Percentiles rank a stretch among this genome's conserved stretches.
Evolutionary conservation across 2,888 invertebrate species (phyloP).

Genomic region (Antheraea yamamai): DNA sequence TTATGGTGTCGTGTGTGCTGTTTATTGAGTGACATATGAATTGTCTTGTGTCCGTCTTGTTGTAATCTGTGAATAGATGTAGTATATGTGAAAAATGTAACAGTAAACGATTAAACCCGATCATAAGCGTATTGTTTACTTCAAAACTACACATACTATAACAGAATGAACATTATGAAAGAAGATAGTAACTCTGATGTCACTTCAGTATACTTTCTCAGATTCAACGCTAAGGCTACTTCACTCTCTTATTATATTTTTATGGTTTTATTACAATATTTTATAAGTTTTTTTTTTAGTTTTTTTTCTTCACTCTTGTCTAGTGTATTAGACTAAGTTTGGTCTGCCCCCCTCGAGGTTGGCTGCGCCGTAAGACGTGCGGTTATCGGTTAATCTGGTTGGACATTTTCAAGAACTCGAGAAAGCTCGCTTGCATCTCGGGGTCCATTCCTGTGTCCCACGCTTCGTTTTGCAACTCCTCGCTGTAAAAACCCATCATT

Average conservation of each 20-base stretch:
- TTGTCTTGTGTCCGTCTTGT: not conserved
- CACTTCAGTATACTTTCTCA: constrained; percentile 12
- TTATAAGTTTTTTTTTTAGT: constrained; percentile 59
- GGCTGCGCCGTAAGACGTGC: constrained; percentile 37
- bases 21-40: not conserved
- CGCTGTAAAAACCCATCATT: constrained; percentile 46
- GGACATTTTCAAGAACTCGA: constrained; percentile 79
- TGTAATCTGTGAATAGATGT: not conserved
- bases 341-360: constrained; percentile 58
- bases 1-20: not conserved
- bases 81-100: not conserved
- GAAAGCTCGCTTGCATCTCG: constrained; percentile 77
- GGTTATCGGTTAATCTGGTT: constrained; percentile 81
- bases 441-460: constrained; percentile 80
- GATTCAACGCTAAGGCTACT: constrained; percentile 18
- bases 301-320: constrained; percentile 57
- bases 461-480: constrained; percentile 75
- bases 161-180: constrained; percentile 3
- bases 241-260: constrained; percentile 48
- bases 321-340: constrained; percentile 54
- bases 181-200: not conserved
- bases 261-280: constrained; percentile 63
- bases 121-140: constrained; percentile 2
- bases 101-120: not conserved
- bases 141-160: not conserved